Base-by-base conservation (phyloP, 2,888 invertebrate genomes). In the Adela reaumurella region DNA sequence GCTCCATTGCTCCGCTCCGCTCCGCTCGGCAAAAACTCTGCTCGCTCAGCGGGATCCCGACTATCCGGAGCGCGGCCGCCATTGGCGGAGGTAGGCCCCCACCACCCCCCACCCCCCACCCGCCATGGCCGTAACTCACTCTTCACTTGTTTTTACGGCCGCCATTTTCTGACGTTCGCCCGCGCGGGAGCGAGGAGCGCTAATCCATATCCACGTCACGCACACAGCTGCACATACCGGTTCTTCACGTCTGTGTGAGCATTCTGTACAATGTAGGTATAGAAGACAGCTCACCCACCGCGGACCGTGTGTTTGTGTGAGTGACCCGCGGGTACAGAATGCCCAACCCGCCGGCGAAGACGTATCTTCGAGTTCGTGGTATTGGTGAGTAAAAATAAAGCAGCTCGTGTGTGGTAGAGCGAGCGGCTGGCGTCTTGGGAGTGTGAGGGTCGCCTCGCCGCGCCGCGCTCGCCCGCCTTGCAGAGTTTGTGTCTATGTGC, bases 101-200 rank as follows among this genome's bases (percentile, higher is more conserved):
- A 8, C 57, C 57, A 58, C 55, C 55, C 55, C 56, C 53, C 53
- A 47, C 55, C 52, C 53, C 56, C 59, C 55, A 59, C 57, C 57
- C 44, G 43, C 42, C 29, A 35, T 64, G 67, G 64, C 72, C 68
- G 72, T 78, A 74, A 78, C 78, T 77, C 78, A 76, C 78, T 74
- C 70, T 78, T 78, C 77, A 74, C 77, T 78, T 76, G 78, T 70
- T 77, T 73, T 77, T 77, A 78, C 69, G 72, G 76, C 74, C 69
- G 77, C 77, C 77, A 78, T 78, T 74, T 78, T 78, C 77, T 78
- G 77, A 77, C 78, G 77, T 74, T 73, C 69, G 70, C 70, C 63
- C 64, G 70, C 70, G 65, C 67, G 70, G 70, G 74, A 67, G 67
- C 66, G 35, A 35, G 35, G 65, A 70, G 67, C 66, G 68, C 69